Conservation (phyloP, 2,797 vertebrate species). For the Takifugu rubripes region DNA sequence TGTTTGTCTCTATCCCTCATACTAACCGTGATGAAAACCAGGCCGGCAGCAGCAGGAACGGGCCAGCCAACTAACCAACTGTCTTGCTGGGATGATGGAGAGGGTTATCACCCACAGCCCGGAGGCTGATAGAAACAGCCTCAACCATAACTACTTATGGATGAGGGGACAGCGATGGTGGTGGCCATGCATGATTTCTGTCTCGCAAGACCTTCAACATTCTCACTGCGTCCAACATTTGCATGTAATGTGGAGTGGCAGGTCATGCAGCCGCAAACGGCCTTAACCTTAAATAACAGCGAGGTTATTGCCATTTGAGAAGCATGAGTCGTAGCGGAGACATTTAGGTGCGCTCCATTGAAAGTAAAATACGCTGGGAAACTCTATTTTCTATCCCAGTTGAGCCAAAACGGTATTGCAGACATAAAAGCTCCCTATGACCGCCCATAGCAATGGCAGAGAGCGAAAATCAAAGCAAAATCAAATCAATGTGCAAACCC, state of each 20-base stretch:
- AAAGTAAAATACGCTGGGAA: slow-evolving; percentile 68
- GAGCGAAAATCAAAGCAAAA: slow-evolving; percentile 41
- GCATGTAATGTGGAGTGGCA: slow-evolving; percentile 27
- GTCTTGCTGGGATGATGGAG: slow-evolving; percentile 58
- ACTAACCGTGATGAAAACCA: slow-evolving; percentile 61
- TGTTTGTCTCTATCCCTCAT: slow-evolving; percentile 56
- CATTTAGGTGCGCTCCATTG: slow-evolving; percentile 65
- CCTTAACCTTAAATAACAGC: slow-evolving; percentile 62
- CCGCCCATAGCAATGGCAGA: slow-evolving; percentile 28
- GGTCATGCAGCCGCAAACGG: slow-evolving; percentile 12
- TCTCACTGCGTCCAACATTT: slow-evolving; percentile 26
- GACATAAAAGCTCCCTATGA: slow-evolving; percentile 39
- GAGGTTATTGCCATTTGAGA: slow-evolving; percentile 69
- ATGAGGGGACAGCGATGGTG: slow-evolving; percentile 39
- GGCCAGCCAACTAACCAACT: slow-evolving; percentile 38
- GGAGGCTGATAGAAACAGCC: slow-evolving; percentile 65
- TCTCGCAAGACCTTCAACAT: slow-evolving; percentile 33
- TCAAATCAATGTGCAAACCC: slow-evolving; percentile 19
- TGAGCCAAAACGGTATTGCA: slow-evolving; percentile 51
- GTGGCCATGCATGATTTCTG: slow-evolving; percentile 58
- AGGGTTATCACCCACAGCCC: slow-evolving; percentile 68
- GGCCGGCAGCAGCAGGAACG: slow-evolving; percentile 32
- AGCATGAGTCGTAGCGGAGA: slow-evolving; percentile 65
- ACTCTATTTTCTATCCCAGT: slow-evolving; percentile 64
- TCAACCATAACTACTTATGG: slow-evolving; percentile 63